Conservation (phyloP, 1,140 invertebrate species). For the Scaptomyza pallida region DNA sequence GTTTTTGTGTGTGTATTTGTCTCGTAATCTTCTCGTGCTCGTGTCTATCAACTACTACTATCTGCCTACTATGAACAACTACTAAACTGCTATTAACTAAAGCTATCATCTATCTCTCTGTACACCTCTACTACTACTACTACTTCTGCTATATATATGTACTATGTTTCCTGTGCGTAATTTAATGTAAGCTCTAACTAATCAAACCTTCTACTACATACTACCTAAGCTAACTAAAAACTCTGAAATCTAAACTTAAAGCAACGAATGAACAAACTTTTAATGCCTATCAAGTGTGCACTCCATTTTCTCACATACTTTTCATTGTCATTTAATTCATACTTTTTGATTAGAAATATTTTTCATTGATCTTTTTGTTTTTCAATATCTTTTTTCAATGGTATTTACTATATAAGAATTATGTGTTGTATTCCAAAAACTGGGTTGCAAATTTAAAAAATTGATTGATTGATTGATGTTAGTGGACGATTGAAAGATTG, state of each 20-base stretch:
- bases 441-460: constrained; percentile 49
- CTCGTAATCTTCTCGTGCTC: constrained; percentile 52
- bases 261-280: constrained; percentile 56
- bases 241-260: constrained; percentile 38
- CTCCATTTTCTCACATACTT: constrained; percentile 41
- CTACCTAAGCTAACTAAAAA: constrained; percentile 12
- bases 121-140: constrained; percentile 38
- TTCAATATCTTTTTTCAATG: constrained; percentile 10
- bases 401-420: constrained; percentile 25
- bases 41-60: constrained; percentile 21
- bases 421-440: constrained; percentile 44
- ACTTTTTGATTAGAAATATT: constrained; percentile 11
- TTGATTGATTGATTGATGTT: constrained; percentile 45
- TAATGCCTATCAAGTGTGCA: constrained; percentile 38
- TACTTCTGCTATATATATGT: constrained; percentile 47
- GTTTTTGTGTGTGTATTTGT: constrained; percentile 55
- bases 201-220: constrained; percentile 15
- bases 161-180: constrained; percentile 69
- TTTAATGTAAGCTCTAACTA: constrained; percentile 41
- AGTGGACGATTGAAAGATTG: constrained; percentile 36
- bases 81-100: constrained; percentile 46
- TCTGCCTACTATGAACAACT: constrained; percentile 29
- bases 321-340: constrained; percentile 25
- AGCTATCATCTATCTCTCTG: constrained; percentile 56
- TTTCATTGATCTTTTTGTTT: constrained; percentile 20